These are phyloP conservation scores for Lordiphosa andalusiaca DNA, from an alignment of 2,888 invertebrate genomes.

Conservation along the genomic window DNA sequence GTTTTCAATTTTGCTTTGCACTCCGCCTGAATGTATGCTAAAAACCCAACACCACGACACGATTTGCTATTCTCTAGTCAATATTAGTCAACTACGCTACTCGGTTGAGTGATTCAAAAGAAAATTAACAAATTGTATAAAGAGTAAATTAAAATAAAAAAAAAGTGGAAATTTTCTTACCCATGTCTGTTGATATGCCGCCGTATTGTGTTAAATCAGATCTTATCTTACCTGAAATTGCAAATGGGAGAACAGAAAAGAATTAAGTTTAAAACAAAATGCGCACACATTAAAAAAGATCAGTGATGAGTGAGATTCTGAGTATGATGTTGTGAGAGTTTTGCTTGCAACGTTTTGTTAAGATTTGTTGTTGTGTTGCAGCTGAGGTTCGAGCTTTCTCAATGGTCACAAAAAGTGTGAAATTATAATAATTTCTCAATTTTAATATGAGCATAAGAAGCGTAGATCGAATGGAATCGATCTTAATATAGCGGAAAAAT, in stretches of 20 bases:
- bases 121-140: conserved; percentile 20
- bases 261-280: conserved; percentile 68
- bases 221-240: conserved; percentile 78
- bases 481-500: no score
- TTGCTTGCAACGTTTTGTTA: neutral
- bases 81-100: conserved; percentile 21
- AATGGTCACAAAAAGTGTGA: no score
- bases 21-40: conserved; percentile 28
- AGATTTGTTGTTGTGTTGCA: no score
- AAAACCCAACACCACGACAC: conserved; percentile 38
- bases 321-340: conserved; percentile 8
- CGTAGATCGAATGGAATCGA: no score
- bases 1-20: conserved; percentile 25
- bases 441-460: no score
- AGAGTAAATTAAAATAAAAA: conserved; percentile 44
- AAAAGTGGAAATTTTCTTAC: conserved; percentile 78
- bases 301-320: conserved; percentile 5
- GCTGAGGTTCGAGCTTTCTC: no score
- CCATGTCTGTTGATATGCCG: conserved; percentile 80
- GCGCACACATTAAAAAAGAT: conserved; percentile 36
- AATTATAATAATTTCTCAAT: no score
- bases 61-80: conserved; percentile 29
- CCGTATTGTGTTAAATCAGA: conserved; percentile 80
- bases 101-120: conserved; percentile 13
- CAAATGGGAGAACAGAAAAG: conserved; percentile 48